phyloP scores from a whole-genome alignment of 1,140 invertebrate genomes.

The Ostrea denselamellosa region DNA sequence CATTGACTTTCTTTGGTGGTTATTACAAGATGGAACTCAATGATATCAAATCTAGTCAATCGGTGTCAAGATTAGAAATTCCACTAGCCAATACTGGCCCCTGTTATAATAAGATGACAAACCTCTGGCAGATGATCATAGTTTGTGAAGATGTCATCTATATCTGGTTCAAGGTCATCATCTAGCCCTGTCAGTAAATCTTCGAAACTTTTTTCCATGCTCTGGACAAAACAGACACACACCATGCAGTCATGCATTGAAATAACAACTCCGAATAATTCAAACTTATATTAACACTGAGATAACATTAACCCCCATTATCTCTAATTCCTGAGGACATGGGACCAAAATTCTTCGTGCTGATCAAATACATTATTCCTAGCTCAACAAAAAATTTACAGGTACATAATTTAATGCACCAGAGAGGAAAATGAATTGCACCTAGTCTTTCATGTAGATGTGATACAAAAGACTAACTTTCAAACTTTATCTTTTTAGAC shows the following conservation, averaged over 20 bases:
- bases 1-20: too few relatives aligned
- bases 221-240: slow-evolving; percentile 47
- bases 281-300: neutral
- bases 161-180: slow-evolving; percentile 50
- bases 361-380: too few relatives aligned
- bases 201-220: slow-evolving; percentile 57
- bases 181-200: slow-evolving; percentile 55
- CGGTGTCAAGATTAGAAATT: neutral
- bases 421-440: too few relatives aligned
- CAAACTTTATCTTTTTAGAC: too few relatives aligned
- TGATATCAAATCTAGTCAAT: neutral
- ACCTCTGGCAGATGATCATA: slow-evolving; percentile 53
- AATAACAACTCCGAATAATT: neutral
- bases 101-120: slow-evolving; percentile 8
- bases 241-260: slow-evolving; percentile 30
- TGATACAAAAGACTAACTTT: too few relatives aligned
- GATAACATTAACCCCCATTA: neutral
- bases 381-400: too few relatives aligned
- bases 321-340: too few relatives aligned
- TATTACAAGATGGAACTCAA: neutral
- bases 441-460: too few relatives aligned
- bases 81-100: neutral
- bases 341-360: too few relatives aligned
- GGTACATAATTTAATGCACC: too few relatives aligned
- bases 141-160: slow-evolving; percentile 55